Conservation (phyloP, 2,113 vertebrate species). For the Castor canadensis region DNA sequence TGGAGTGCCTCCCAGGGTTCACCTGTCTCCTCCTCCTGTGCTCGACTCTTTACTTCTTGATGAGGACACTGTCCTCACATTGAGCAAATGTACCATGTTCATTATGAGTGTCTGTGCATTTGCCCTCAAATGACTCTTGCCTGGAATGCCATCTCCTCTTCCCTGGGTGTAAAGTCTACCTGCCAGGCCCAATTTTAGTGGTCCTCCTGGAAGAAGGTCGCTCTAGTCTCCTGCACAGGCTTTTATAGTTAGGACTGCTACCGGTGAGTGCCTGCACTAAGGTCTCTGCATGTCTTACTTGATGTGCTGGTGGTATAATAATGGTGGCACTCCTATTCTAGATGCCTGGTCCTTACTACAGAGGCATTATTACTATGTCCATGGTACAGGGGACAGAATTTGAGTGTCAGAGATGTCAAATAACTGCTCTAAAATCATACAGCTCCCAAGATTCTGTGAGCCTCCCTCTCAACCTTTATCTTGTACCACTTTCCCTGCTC, state of each 20-base stretch:
- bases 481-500: background rate
- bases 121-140: background rate
- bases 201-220: background rate
- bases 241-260: too few species aligned
- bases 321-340: too few species aligned
- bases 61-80: background rate
- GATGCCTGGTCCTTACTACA: background rate
- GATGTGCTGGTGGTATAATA: too few species aligned
- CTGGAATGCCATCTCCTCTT: background rate
- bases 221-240: background rate
- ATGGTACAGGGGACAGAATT: background rate
- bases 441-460: background rate
- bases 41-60: background rate
- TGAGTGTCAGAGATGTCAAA: background rate
- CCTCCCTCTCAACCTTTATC: background rate
- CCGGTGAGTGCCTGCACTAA: background rate
- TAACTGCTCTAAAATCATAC: background rate
- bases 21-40: background rate
- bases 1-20: background rate
- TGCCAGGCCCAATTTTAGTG: background rate
- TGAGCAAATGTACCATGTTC: background rate
- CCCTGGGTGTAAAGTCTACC: background rate
- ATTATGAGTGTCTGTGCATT: fast-evolving
- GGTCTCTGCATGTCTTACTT: background rate
- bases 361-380: background rate